phyloP scores from a whole-genome alignment of 92 coral and sea anemone genomes.

The Epizoanthus fatuus region DNA sequence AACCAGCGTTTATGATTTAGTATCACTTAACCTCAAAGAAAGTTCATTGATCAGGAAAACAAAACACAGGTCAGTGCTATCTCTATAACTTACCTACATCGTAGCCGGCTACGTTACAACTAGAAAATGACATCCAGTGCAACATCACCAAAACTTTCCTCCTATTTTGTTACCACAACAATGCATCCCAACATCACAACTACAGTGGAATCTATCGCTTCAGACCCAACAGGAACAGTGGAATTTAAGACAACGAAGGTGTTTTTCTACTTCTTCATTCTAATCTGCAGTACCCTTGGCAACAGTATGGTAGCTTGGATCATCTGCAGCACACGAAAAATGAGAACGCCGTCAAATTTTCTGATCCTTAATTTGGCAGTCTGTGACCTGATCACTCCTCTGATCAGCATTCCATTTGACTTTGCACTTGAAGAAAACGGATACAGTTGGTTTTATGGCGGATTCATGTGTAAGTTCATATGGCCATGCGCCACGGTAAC shows the following conservation, averaged over 20 bases:
- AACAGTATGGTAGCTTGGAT: conserved; percentile 86
- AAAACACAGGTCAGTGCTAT: no score
- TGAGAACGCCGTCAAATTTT: conserved; percentile 85
- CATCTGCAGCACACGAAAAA: conserved; percentile 72
- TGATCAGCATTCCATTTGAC: conserved; percentile 93
- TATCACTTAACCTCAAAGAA: no score
- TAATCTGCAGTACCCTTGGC: conserved; percentile 77
- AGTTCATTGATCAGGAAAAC: no score
- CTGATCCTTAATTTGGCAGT: conserved; percentile 88
- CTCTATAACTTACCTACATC: no score
- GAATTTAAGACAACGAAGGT: conserved; percentile 72
- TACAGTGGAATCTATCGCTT: neutral
- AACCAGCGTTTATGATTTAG: no score
- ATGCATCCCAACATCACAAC: no score
- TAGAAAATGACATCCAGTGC: no score
- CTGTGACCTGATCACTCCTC: conserved; percentile 93
- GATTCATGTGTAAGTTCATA: conserved; percentile 81
- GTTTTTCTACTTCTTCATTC: conserved; percentile 75
- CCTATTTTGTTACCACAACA: no score
- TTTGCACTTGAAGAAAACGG: conserved; percentile 83
- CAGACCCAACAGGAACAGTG: conserved; percentile 17
- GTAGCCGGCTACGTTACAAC: no score
- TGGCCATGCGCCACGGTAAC: conserved; percentile 91
- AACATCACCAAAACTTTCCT: no score
- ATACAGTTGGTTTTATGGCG: conserved; percentile 83